Evolutionary conservation across 2,113 vertebrate species (phyloP).

Genomic region (Trematocara nigrifrons): DNA sequence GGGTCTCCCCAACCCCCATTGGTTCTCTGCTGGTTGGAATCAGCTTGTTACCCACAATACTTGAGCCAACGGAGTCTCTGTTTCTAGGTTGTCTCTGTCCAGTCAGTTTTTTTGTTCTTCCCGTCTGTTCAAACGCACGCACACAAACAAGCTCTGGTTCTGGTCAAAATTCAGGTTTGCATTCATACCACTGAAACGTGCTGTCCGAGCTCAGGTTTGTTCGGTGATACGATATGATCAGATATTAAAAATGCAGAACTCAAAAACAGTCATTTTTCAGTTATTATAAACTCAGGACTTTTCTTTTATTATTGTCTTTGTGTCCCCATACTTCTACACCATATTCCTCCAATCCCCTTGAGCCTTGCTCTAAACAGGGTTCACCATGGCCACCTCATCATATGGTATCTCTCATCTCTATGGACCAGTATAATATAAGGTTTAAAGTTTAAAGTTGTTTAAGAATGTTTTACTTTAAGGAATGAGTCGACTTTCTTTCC

Average conservation of each 20-base stretch:
- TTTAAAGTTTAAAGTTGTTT: background rate
- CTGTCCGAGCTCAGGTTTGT: background rate
- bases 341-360: background rate
- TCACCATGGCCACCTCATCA: background rate
- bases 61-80: slow-evolving; percentile 34
- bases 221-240: background rate
- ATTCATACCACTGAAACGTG: background rate
- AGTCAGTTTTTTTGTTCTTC: background rate
- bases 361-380: background rate
- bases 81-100: slow-evolving; percentile 46
- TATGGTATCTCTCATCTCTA: background rate
- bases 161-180: background rate
- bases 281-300: background rate
- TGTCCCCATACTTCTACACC: background rate
- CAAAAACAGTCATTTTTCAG: background rate
- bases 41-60: slow-evolving; percentile 56
- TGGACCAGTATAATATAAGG: background rate
- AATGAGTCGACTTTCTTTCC: background rate
- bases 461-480: background rate
- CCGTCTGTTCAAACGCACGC: background rate
- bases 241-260: background rate
- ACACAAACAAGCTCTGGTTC: background rate
- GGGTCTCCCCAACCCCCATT: slow-evolving; percentile 63
- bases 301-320: background rate
- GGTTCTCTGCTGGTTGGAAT: slow-evolving; percentile 61